Base-by-base conservation (phyloP, 2,113 vertebrate genomes). In the Antigone vipio region DNA sequence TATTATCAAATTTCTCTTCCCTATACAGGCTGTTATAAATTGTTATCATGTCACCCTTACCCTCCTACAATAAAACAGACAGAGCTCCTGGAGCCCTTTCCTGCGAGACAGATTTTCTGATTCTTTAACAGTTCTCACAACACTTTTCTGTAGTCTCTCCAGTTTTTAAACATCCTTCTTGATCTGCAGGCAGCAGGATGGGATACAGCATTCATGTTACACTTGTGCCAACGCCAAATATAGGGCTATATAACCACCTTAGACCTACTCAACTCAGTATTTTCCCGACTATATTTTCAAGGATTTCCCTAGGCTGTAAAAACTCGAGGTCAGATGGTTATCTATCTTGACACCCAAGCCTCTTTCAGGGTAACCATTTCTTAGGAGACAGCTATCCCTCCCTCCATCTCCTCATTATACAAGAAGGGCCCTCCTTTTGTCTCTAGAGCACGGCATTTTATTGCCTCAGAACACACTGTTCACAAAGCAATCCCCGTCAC, bases 1-100 rank as follows among this genome's bases (percentile, higher is more conserved):
- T 69, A 62, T 95, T 85, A 96, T 82, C 74, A 94, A 76, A 82
- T 92, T 89, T 92, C 95, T 91, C 69, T 87, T 74, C 66, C 69
- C 69, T 79, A 21, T 53, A 59, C 34, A 89, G 95, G 79, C 60
- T 60, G 85, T 63, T 94, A 62, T 49, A 94, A 93, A 82, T 40
- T 82, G 86, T 17, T 64, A 73, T 55, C 91, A 6, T 66, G 74
- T 87, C 92, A 89, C 62, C 58, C 40, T 84, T 66, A 75, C 53
- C 21, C 62, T 91, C 71, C 74, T 85, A 27, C 38, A 69, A 16
- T 40, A 72, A 58, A 87, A 30, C 66, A 68, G 40, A 66, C 27
- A 32, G 47, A 85, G 66, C 22, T 87, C 77, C 84, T 34, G 74
- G n/a, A 92, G 77, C 63, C 62, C 50, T 76, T 44, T 67, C 75